Evolutionary conservation across 2,797 vertebrate species (phyloP).

Genomic region (Coranthus polyacanthus): DNA sequence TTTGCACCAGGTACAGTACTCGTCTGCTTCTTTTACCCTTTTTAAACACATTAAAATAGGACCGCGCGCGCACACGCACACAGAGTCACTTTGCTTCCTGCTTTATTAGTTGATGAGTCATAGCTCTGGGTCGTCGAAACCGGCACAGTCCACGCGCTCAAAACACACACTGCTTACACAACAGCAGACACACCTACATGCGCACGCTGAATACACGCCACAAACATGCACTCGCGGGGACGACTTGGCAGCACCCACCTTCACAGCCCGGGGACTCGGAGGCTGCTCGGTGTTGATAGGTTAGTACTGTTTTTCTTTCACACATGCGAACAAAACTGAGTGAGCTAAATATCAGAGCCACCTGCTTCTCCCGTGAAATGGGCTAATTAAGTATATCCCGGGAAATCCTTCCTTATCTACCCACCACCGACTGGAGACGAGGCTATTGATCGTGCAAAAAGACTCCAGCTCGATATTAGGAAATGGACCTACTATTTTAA

Average conservation of each 20-base stretch:
- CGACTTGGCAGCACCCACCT: conserved; percentile 40
- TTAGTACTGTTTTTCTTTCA: conserved; percentile 62
- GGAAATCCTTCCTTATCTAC: conserved; percentile 32
- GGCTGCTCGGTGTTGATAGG: conserved; percentile 70
- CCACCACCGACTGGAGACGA: background rate
- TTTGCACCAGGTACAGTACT: no score
- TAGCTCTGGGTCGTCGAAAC: conserved; percentile 62
- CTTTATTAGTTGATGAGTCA: conserved; percentile 71
- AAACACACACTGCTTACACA: conserved; percentile 23
- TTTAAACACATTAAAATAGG: conserved; percentile 1
- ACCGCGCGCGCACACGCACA: background rate
- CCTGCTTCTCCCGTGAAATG: conserved; percentile 50
- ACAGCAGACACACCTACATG: conserved; percentile 22
- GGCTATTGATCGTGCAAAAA: conserved; percentile 42
- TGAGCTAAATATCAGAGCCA: conserved; percentile 48
- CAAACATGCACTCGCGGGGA: no score
- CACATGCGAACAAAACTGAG: conserved; percentile 34
- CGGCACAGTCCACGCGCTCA: conserved; percentile 58
- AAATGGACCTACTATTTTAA: conserved; percentile 16
- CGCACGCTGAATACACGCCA: conserved; percentile 6
- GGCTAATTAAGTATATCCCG: conserved; percentile 53
- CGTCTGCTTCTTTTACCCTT: no score
- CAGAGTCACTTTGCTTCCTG: conserved; percentile 17
- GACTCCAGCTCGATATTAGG: conserved; percentile 2
- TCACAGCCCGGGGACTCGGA: conserved; percentile 50